Evolutionary conservation across 2,113 vertebrate genomes (phyloP), one percentile per base, ranked within the genome.

Genomic region (Oophaga pumilio): DNA sequence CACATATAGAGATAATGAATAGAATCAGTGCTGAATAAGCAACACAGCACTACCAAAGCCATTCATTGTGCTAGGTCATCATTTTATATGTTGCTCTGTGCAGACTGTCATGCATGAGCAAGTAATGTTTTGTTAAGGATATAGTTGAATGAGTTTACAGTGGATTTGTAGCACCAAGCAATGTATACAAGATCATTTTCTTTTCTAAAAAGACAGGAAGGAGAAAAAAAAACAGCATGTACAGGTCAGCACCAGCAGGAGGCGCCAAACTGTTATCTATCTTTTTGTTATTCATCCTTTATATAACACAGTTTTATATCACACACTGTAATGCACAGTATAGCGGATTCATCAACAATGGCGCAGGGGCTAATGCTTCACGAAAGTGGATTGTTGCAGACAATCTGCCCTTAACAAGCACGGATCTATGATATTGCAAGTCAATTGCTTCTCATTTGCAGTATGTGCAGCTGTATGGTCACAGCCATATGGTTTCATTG

Each of bases 71-170:
- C 60, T 17, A n/a, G 8, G 43, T 68, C 80, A 60, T 49, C 80
- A 52, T 24, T 82, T 49, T 24, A 24, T 12, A 50, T 11, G 4
- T n/a, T 24, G 80, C 22, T 50, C 26, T 4, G 60, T 66, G 60
- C 33, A 82, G 28, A 49, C 79, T 82, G 28, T 8, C 79, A 64
- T 64, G 79, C 57, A 82, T 82, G 59, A 82, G 33, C 11, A 64
- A 68, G 11, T 68, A n/a, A 22, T 82, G 80, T 82, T 68, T 82
- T 43, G 22, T 66, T 82, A 52, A 68, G 80, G 22, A 68, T 82
- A 26, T 11, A 50, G 18, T 50, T 82, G 20, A 62, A n/a, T 82
- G 79, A 62, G 50, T 62, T 68, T 17, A 66, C 62, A 43, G 33
- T 64, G 33, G 33, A 82, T 82, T 66, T 24, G 15, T 79, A 57